Percentiles rank a stretch among this genome's conserved stretches.
phyloP scores from a whole-genome alignment of 1,140 invertebrate species.

The Diachasmimorpha longicaudata region DNA sequence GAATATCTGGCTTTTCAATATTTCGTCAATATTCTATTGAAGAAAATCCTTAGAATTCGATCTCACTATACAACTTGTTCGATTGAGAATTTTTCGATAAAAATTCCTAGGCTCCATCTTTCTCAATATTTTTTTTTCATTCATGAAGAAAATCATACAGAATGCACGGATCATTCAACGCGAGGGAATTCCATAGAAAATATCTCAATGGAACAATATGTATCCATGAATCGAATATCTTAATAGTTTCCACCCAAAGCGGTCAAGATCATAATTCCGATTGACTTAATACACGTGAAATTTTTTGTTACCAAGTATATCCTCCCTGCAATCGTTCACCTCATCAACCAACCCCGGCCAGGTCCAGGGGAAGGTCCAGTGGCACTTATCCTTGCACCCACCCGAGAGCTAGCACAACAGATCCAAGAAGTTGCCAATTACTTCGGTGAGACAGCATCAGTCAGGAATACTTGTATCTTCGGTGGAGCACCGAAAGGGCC shows the following conservation, averaged over 20 bases:
- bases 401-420: constrained; percentile 95
- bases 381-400: constrained; percentile 91
- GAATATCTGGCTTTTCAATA: no score
- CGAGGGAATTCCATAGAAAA: no score
- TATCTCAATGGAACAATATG: no score
- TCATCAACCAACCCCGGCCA: constrained; percentile 85
- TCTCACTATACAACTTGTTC: no score
- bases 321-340: constrained; percentile 89
- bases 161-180: no score
- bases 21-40: no score
- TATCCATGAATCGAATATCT: no score
- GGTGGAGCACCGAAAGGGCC: constrained; percentile 95
- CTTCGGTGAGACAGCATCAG: constrained; percentile 84
- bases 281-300: constrained; percentile 73
- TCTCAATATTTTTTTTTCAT: no score
- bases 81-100: no score
- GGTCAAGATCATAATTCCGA: constrained; percentile 58
- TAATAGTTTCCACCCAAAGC: no score
- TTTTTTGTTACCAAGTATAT: constrained; percentile 75
- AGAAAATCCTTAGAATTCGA: background rate
- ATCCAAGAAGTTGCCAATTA: constrained; percentile 93
- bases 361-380: constrained; percentile 88
- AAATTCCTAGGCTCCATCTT: no score
- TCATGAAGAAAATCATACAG: no score
- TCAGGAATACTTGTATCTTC: constrained; percentile 93